These are phyloP conservation scores for Anthophora plumipes DNA, from an alignment of 2,888 invertebrate species.

Conservation along the genomic window DNA sequence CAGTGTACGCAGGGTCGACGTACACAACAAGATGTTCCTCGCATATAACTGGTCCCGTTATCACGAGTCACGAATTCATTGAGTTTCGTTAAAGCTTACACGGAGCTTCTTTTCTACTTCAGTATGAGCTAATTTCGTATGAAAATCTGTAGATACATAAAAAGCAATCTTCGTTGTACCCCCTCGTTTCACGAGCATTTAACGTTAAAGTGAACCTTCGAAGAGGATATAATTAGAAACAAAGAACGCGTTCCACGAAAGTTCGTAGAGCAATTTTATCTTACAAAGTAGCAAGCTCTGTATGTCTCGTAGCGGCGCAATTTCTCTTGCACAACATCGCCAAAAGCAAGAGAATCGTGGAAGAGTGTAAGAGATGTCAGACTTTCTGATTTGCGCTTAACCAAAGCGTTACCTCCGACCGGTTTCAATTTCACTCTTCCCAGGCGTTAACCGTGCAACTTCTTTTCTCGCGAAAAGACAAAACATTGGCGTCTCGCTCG, in stretches of 20 bases:
- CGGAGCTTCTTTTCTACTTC: not conserved
- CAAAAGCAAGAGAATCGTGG: slow-evolving; percentile 61
- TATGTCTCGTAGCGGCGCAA: slow-evolving; percentile 53
- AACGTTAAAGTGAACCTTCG: too few species aligned
- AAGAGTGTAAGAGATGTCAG: slow-evolving; percentile 56
- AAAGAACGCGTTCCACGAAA: too few species aligned
- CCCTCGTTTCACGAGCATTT: not conserved
- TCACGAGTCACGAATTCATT: slow-evolving; percentile 19
- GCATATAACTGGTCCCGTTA: slow-evolving; percentile 40
- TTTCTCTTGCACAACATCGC: slow-evolving; percentile 53
- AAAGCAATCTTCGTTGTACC: not conserved
- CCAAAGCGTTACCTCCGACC: slow-evolving; percentile 54
- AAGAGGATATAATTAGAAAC: not conserved
- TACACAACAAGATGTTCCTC: slow-evolving; percentile 26
- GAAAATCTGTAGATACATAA: not conserved
- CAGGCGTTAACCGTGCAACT: slow-evolving; percentile 35
- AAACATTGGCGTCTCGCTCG: slow-evolving; percentile 72
- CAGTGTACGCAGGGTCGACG: slow-evolving; percentile 59
- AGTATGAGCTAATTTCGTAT: not conserved
- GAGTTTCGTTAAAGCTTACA: slow-evolving; percentile 16
- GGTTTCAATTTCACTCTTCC: slow-evolving; percentile 54
- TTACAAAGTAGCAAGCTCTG: slow-evolving; percentile 3
- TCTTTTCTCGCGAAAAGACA: slow-evolving; percentile 69
- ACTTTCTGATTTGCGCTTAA: slow-evolving; percentile 60
- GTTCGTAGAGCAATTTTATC: not conserved